phyloP scores from a whole-genome alignment of 1,140 invertebrate species.

The Lordiphosa mommai region DNA sequence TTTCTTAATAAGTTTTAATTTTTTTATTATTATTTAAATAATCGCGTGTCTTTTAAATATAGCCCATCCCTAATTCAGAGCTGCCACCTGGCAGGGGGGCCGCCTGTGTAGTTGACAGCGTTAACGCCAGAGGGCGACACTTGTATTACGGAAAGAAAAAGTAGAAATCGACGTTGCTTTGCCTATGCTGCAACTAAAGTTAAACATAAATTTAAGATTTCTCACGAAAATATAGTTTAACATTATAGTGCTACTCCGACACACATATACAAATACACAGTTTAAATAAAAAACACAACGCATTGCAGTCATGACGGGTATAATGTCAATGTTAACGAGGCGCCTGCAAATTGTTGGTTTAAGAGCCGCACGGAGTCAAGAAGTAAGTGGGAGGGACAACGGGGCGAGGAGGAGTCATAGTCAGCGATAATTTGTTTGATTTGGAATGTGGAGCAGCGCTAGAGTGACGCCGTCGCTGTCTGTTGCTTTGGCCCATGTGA shows the following conservation, averaged over 20 bases:
- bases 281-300: constrained; percentile 9
- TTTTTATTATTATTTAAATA: no score
- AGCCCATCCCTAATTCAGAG: no score
- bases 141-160: constrained; percentile 17
- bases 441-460: neutral
- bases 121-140: no score
- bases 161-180: constrained; percentile 51
- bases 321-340: constrained; percentile 68
- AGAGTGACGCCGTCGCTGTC: no score
- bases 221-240: constrained; percentile 34
- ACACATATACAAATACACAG: no score
- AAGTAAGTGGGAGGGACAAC: constrained; percentile 50
- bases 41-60: no score
- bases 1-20: no score
- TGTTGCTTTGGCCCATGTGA: constrained; percentile 21
- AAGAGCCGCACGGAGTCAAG: constrained; percentile 60
- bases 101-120: neutral
- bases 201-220: constrained; percentile 39
- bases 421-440: neutral
- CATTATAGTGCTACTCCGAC: no score
- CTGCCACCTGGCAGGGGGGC: neutral
- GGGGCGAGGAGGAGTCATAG: neutral
- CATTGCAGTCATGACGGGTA: constrained; percentile 63
- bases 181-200: constrained; percentile 39
- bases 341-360: constrained; percentile 60